Percentiles rank a stretch among this genome's conserved stretches.
Evolutionary conservation across 2,888 invertebrate genomes (phyloP).

Genomic region (Yponomeuta cagnagella): DNA sequence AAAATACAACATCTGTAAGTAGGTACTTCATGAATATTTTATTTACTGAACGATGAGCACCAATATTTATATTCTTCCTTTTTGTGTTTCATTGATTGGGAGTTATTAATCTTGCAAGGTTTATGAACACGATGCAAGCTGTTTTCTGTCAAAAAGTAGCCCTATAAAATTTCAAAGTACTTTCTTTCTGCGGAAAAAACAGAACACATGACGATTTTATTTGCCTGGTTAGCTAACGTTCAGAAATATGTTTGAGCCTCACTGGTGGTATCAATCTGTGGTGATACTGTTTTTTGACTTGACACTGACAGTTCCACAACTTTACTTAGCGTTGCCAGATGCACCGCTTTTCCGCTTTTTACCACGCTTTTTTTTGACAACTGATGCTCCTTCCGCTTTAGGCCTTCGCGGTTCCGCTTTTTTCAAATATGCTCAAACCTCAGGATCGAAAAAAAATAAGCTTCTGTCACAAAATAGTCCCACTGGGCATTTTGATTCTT

Average conservation of each 20-base stretch:
- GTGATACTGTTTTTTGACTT: not conserved
- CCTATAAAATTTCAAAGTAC: not conserved
- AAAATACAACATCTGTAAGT: not conserved
- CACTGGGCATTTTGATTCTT: too few relatives aligned
- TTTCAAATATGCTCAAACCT: too few relatives aligned
- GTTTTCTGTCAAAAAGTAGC: conserved; percentile 31
- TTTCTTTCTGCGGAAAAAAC: not conserved
- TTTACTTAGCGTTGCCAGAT: too few relatives aligned
- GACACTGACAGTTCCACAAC: not conserved
- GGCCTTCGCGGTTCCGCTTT: too few relatives aligned
- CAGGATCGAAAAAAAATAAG: too few relatives aligned
- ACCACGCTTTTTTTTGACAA: too few relatives aligned
- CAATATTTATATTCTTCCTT: too few relatives aligned
- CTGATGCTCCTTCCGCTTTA: too few relatives aligned
- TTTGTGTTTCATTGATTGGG: too few relatives aligned
- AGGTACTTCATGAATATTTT: not conserved
- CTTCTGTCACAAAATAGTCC: too few relatives aligned
- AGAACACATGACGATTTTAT: not conserved
- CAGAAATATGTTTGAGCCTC: not conserved
- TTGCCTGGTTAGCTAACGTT: not conserved
- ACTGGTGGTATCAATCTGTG: not conserved
- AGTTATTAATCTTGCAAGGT: conserved; percentile 11
- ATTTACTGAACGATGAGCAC: too few relatives aligned
- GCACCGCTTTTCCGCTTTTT: too few relatives aligned
- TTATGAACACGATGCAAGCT: conserved; percentile 29